phyloP scores from a whole-genome alignment of 1,140 invertebrate genomes.

The Grapholita molesta region DNA sequence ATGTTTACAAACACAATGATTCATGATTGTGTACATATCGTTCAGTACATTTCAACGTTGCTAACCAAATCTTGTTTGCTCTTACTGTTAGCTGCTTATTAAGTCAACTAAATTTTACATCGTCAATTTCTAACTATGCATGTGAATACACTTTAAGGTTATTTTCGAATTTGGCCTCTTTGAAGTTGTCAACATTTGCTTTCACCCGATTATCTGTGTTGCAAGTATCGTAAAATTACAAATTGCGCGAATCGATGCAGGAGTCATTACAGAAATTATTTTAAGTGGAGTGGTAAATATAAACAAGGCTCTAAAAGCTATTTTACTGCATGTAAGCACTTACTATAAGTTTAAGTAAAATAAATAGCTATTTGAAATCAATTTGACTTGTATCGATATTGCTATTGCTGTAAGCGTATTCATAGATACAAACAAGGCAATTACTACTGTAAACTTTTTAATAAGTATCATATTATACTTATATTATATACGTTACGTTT shows the following conservation, averaged over 20 bases:
- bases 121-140: background rate
- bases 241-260: background rate
- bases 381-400: background rate
- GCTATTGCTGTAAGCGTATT: background rate
- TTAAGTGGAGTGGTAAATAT: background rate
- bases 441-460: background rate
- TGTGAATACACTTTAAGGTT: background rate
- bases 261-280: background rate
- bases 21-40: slow-evolving; percentile 4
- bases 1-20: slow-evolving; percentile 13
- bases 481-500: background rate
- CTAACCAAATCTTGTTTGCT: slow-evolving; percentile 4
- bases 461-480: background rate
- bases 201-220: background rate
- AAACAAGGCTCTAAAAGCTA: background rate
- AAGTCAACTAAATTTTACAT: slow-evolving; percentile 2
- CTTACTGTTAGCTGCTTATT: background rate
- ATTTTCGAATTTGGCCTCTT: background rate
- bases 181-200: background rate
- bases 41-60: slow-evolving; percentile 2
- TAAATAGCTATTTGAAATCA: background rate
- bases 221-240: background rate
- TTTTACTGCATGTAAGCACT: background rate
- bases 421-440: background rate
- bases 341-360: background rate